A percentile compares a stretch with the other conserved stretches of the same genome.
phyloP scores from a whole-genome alignment of 2,797 vertebrate genomes.

The Rhyacichthys aspro region DNA sequence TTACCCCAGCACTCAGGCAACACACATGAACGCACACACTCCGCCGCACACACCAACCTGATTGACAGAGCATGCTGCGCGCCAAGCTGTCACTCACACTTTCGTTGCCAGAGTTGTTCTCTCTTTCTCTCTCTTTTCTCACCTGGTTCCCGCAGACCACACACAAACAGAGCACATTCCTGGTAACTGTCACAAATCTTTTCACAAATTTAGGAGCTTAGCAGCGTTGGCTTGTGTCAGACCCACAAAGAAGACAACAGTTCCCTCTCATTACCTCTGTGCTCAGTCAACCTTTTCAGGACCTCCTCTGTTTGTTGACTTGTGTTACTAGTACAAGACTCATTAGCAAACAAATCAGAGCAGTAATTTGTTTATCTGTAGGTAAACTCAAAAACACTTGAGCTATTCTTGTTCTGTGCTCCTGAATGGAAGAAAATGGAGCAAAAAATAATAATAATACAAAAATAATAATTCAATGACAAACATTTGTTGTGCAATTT shows the following conservation, averaged over 20 bases:
- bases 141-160: conserved; percentile 12
- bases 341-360: conserved; percentile 59
- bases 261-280: conserved; percentile 47
- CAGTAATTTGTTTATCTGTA: conserved; percentile 48
- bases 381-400: conserved; percentile 36
- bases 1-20: conserved; percentile 10
- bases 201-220: conserved; percentile 34
- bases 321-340: conserved; percentile 43
- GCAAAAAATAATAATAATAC: no score
- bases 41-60: conserved; percentile 32
- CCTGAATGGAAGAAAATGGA: background rate
- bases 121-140: conserved; percentile 6
- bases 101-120: conserved; percentile 24
- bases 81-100: conserved; percentile 68
- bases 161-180: conserved; percentile 14
- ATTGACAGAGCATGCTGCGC: conserved; percentile 61
- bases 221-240: conserved; percentile 19
- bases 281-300: conserved; percentile 44
- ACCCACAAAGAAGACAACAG: background rate
- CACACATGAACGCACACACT: conserved; percentile 17
- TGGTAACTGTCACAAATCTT: conserved; percentile 40
- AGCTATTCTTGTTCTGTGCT: conserved; percentile 13
- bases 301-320: conserved; percentile 37
- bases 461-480: background rate
- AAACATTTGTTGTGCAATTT: background rate